These are phyloP conservation scores for Heliconius hortense DNA, from an alignment of 2,888 invertebrate genomes.

Conservation along the genomic window DNA sequence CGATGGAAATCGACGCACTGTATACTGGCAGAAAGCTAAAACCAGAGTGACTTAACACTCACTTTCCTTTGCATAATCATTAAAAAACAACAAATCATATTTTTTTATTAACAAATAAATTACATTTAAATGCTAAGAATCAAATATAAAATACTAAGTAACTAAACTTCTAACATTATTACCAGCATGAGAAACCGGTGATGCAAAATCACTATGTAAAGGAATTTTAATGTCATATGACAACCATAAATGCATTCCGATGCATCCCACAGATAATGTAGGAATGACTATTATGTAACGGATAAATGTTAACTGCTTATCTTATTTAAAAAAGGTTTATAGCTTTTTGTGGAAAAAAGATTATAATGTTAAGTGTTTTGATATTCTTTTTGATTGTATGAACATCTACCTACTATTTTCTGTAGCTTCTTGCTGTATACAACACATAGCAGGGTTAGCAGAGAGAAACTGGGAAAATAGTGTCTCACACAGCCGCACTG, in stretches of 20 bases:
- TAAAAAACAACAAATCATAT: no score
- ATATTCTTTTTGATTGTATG: not conserved
- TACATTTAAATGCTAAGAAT: not conserved
- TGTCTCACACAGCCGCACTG: no score
- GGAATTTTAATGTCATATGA: constrained; percentile 23
- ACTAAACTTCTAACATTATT: not conserved
- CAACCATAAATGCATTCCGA: constrained; percentile 14
- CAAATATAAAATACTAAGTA: not conserved
- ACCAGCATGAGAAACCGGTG: constrained; percentile 2
- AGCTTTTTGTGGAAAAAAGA: not conserved
- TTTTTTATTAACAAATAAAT: no score
- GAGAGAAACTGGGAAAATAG: not conserved
- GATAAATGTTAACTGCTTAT: constrained; percentile 12
- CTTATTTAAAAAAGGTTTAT: not conserved
- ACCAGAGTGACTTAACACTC: no score
- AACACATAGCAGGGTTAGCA: not conserved
- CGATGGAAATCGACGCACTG: no score
- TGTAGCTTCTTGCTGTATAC: not conserved
- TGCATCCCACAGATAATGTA: constrained; percentile 27
- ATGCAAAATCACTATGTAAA: constrained; percentile 17
- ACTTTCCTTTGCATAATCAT: no score
- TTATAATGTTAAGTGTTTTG: not conserved
- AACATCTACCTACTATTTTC: not conserved
- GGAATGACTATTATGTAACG: constrained; percentile 26
- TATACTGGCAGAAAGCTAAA: no score